phyloP scores from a whole-genome alignment of 2,797 vertebrate species.

The Neosilurus mollespiculum region DNA sequence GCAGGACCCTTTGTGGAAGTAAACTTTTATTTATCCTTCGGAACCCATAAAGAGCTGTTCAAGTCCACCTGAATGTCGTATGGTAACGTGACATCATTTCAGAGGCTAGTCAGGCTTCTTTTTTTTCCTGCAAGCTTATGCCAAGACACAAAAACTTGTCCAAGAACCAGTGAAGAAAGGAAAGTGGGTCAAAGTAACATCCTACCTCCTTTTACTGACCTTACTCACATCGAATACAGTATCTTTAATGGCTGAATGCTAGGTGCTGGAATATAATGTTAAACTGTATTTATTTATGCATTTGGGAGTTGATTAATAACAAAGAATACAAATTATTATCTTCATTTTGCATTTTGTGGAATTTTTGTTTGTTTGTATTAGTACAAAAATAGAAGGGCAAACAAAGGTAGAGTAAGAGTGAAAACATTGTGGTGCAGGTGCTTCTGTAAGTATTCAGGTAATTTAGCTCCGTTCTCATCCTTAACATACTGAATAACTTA shows the following conservation, averaged over 20 bases:
- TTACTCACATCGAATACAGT: not conserved
- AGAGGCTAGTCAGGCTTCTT: not conserved
- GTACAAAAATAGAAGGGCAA: not conserved
- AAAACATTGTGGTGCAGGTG: not conserved
- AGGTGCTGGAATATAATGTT: not conserved
- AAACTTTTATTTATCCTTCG: not conserved
- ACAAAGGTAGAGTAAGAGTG: not conserved
- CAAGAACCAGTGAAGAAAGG: not conserved
- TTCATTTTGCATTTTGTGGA: not conserved
- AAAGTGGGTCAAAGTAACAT: slow-evolving; percentile 3
- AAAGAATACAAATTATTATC: not conserved
- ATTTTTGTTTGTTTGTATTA: not conserved
- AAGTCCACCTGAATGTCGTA: not conserved
- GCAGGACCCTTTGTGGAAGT: not conserved
- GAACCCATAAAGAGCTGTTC: not conserved
- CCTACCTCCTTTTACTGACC: not conserved
- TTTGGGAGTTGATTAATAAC: not conserved
- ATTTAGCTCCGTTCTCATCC: not conserved
- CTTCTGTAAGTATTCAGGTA: not conserved
- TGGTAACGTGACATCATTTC: not conserved
- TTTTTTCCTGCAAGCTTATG: not conserved
- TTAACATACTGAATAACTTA: not conserved
- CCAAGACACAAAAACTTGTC: not conserved
- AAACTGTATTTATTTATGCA: not conserved
- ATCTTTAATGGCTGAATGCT: not conserved